Percentiles rank a stretch among this genome's conserved stretches.
Conservation (phyloP, 2,888 invertebrate species). For the Andrena chrysosceles region DNA sequence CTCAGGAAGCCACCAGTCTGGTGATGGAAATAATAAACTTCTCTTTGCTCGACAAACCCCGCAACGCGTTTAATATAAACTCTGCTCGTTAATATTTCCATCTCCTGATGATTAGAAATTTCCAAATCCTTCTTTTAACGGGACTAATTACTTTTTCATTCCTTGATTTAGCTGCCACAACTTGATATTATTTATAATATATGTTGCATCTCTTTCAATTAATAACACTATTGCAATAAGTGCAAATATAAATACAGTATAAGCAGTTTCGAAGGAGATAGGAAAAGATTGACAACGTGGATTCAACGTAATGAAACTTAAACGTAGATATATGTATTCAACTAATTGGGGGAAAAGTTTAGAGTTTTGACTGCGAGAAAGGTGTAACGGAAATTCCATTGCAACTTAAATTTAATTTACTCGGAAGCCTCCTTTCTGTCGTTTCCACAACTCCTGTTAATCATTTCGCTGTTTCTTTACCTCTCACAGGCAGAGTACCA, state of each 20-base stretch:
- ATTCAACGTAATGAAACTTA: too few relatives aligned
- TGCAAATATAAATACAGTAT: background rate
- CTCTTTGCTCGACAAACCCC: background rate
- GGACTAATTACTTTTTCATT: conserved; percentile 2
- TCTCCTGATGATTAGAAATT: conserved; percentile 2
- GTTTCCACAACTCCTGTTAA: conserved; percentile 46
- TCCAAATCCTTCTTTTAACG: background rate
- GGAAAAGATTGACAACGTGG: too few relatives aligned
- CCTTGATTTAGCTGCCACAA: conserved; percentile 17
- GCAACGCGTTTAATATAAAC: conserved; percentile 5
- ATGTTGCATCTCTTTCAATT: background rate
- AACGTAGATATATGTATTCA: too few relatives aligned
- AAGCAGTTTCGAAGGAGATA: background rate
- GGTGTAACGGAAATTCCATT: conserved; percentile 25
- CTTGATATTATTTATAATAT: background rate
- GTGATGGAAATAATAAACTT: conserved; percentile 2
- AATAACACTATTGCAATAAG: background rate
- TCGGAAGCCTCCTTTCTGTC: conserved; percentile 13
- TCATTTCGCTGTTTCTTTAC: conserved; percentile 33
- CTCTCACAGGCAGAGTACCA: background rate
- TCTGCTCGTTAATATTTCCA: conserved; percentile 12
- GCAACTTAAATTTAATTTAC: conserved; percentile 45
- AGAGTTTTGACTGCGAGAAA: background rate
- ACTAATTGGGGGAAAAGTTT: too few relatives aligned
- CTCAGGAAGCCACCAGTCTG: background rate